These are phyloP conservation scores for Itoplectis maculator DNA, from an alignment of 2,888 invertebrate genomes.

Conservation along the genomic window DNA sequence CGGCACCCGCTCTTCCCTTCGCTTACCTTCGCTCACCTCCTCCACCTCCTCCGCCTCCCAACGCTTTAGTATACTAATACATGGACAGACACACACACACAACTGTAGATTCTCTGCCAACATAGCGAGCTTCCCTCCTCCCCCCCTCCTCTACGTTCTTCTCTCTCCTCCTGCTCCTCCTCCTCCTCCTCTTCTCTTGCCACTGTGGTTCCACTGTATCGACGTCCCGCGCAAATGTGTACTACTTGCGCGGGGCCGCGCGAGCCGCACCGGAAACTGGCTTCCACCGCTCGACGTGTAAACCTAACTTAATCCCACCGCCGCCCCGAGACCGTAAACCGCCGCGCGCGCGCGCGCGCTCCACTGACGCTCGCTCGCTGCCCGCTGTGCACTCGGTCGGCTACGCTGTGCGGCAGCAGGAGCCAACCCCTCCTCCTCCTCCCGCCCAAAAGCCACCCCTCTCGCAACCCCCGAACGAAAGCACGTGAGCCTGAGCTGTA, in stretches of 20 bases:
- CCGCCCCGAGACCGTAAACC: constrained; percentile 61
- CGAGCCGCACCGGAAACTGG: constrained; percentile 69
- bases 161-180: background rate
- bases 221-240: constrained; percentile 53
- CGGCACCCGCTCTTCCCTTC: constrained; percentile 51
- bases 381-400: constrained; percentile 45
- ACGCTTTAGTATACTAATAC: constrained; percentile 3
- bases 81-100: constrained; percentile 2
- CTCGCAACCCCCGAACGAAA: background rate
- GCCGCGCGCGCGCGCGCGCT: constrained; percentile 39
- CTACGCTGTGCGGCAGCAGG: background rate
- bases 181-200: background rate
- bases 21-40: constrained; percentile 37
- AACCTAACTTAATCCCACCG: constrained; percentile 72
- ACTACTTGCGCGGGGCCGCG: constrained; percentile 49
- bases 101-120: background rate
- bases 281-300: constrained; percentile 70
- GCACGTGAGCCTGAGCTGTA: constrained; percentile 57
- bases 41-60: background rate
- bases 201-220: constrained; percentile 8
- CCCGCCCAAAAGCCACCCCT: background rate
- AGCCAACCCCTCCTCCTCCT: background rate
- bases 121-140: background rate
- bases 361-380: too few species aligned
- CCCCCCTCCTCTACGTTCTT: background rate